Base-by-base conservation (phyloP, 2,797 vertebrate species). In the Enteromius treurensis region DNA sequence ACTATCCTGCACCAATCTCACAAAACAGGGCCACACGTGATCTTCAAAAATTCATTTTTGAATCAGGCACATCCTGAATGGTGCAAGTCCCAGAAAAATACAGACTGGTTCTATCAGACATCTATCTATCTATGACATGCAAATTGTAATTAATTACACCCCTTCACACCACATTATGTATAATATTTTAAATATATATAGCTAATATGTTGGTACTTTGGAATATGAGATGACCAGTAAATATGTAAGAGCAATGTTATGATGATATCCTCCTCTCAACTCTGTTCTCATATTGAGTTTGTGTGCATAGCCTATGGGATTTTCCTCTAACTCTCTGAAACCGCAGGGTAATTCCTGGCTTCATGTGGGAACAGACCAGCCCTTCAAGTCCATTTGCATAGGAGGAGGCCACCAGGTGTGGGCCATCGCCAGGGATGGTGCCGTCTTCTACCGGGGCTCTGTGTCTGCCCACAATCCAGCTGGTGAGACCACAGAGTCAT, bases 331-430 rank as follows among this genome's bases (percentile, higher is more conserved):
- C 21, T 45, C 5, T 83, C 6, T 76, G 47, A 34, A 60, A 51
- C 13, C 53, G 9, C 89, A 99, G 98, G 98, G 98, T 19, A 92
- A 92, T 67, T 98, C 97, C 34, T 99, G 98, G 98, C 96, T 99
- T 21, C 98, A 99, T 0, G 95, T 99, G 1, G 97, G 98, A 84
- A 98, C 98, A 6, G 97, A 99, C 85, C 98, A 99, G 91, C 97
- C 98, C 51, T 99, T 99, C 58, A 92, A 96, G 87, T 98, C 97
- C 0, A 92, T 99, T 88, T 98, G 96, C 74, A 94, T 99, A 0
- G 98, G 98, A 13, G 95, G 96, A 47, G 97, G 94, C 88, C 93
- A 95, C 91, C 97, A 99, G 88, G 97, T 99, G 86, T 99, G 98
- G 98, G 97, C 97, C 2, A 95, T 99, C 78, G 96, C 97, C 4